Evolutionary conservation across 2,113 vertebrate species (phyloP).

Genomic region (Sapajus apella): DNA sequence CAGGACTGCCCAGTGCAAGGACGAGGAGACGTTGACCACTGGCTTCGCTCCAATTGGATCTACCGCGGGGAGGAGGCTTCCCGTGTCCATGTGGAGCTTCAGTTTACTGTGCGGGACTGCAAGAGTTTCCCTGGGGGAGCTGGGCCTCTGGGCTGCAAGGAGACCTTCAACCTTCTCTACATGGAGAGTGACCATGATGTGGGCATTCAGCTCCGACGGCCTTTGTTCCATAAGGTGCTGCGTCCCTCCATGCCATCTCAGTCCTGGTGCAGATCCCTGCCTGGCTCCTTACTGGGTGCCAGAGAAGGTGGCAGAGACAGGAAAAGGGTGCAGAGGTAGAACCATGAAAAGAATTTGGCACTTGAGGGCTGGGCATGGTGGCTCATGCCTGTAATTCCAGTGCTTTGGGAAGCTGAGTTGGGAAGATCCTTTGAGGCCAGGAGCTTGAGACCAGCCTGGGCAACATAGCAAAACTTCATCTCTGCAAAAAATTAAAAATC

Average conservation of each 20-base stretch:
- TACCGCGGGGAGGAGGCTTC: slow-evolving; percentile 83
- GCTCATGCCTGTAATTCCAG: too few species aligned
- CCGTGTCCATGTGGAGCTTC: slow-evolving; percentile 82
- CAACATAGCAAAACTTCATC: too few species aligned
- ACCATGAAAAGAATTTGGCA: too few species aligned
- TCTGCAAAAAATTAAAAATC: too few species aligned
- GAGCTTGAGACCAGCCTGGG: too few species aligned
- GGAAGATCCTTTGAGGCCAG: too few species aligned
- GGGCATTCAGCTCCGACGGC: slow-evolving; percentile 85
- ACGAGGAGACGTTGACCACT: slow-evolving; percentile 83
- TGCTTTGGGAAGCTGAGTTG: too few species aligned
- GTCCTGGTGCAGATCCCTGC: not conserved
- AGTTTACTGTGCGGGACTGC: slow-evolving; percentile 87
- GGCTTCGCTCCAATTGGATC: slow-evolving; percentile 89
- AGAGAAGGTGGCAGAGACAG: not conserved
- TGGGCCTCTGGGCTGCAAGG: slow-evolving; percentile 85
- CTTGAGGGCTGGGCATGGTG: too few species aligned
- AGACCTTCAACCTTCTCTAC: slow-evolving; percentile 88
- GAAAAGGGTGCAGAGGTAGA: not conserved
- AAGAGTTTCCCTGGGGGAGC: slow-evolving; percentile 83
- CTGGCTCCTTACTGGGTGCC: not conserved
- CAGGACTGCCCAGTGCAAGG: slow-evolving; percentile 85
- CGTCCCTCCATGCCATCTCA: fast-evolving
- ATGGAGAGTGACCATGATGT: slow-evolving; percentile 88
- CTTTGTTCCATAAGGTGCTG: slow-evolving; percentile 85